These are phyloP conservation scores for Palythoa grandis DNA, from an alignment of 92 coral and sea anemone genomes.

Conservation along the genomic window DNA sequence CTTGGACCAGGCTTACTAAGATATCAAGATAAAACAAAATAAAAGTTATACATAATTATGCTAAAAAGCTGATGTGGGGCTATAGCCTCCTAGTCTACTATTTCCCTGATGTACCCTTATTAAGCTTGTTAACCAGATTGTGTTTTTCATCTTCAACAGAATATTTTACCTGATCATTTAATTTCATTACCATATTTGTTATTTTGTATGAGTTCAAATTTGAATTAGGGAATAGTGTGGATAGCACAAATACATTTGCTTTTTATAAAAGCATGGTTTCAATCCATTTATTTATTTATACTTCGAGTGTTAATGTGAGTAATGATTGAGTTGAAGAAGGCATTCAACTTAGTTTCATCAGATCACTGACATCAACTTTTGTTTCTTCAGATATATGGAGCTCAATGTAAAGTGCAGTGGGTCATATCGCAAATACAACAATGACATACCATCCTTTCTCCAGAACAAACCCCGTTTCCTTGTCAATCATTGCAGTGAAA, in stretches of 20 bases:
- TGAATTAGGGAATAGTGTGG: neutral
- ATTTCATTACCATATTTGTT: too few relatives aligned
- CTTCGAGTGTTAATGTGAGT: neutral
- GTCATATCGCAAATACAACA: constrained; percentile 51
- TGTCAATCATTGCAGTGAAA: constrained; percentile 52
- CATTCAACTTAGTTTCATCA: constrained; percentile 7
- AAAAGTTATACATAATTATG: too few relatives aligned
- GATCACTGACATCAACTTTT: constrained; percentile 9
- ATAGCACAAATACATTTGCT: neutral
- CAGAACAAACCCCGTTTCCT: constrained; percentile 52
- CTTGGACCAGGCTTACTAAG: too few relatives aligned
- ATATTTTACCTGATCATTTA: too few relatives aligned
- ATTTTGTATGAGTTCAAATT: neutral
- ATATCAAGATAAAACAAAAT: too few relatives aligned
- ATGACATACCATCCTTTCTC: constrained; percentile 52
- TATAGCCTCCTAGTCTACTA: too few relatives aligned
- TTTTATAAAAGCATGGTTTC: neutral
- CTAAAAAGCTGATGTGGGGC: too few relatives aligned
- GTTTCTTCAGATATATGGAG: constrained; percentile 48
- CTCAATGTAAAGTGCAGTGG: constrained; percentile 49
- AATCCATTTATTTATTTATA: neutral
- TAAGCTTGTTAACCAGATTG: too few relatives aligned
- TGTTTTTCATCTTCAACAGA: too few relatives aligned
- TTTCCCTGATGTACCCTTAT: too few relatives aligned
- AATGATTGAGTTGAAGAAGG: neutral